These are phyloP conservation scores for Cacatua alba DNA, from an alignment of 2,113 vertebrate species.

Conservation along the genomic window DNA sequence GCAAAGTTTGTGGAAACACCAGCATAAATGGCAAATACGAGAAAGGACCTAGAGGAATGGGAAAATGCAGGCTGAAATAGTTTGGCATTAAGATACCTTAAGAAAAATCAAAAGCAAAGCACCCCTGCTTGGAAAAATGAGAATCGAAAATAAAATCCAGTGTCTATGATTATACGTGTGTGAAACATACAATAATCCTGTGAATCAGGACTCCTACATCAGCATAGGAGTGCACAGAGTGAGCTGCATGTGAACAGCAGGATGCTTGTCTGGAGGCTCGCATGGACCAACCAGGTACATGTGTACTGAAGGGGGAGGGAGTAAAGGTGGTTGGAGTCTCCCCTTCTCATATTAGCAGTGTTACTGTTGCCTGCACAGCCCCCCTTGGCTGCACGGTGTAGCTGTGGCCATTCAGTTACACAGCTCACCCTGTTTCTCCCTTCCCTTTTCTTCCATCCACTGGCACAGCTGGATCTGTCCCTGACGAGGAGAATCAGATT, in stretches of 20 bases:
- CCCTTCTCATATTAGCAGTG: fast-evolving
- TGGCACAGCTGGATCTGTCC: neutral
- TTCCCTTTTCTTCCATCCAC: neutral
- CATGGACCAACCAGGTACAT: fast-evolving
- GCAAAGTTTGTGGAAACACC: neutral
- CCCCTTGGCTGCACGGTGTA: neutral
- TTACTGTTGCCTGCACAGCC: neutral
- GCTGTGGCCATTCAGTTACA: neutral
- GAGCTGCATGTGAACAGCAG: neutral
- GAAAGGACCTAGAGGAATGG: neutral
- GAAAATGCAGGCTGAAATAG: neutral
- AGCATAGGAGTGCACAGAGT: neutral
- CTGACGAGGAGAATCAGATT: neutral
- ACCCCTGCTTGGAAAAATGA: neutral
- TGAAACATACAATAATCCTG: neutral
- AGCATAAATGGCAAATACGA: neutral
- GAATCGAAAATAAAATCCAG: neutral
- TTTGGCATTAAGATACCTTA: neutral
- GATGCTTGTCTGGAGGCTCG: fast-evolving
- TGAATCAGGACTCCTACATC: neutral
- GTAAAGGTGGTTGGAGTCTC: neutral
- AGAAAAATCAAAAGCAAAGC: neutral
- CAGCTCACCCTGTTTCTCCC: neutral
- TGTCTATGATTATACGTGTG: neutral
- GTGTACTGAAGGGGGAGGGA: neutral